Conservation (phyloP, 2,113 vertebrate species). For the Dromas ardeola region DNA sequence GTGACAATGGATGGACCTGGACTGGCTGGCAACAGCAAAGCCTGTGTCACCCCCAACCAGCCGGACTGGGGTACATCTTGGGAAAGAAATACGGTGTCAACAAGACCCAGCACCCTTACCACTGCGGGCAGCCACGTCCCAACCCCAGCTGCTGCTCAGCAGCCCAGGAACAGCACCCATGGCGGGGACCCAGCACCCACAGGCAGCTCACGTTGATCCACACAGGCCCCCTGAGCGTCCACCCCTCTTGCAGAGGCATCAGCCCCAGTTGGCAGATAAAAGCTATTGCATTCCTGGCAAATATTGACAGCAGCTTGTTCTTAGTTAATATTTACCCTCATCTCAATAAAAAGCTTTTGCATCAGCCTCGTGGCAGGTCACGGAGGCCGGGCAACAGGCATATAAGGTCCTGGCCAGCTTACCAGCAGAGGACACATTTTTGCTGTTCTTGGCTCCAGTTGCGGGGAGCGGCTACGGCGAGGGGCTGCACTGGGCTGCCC, state of each 20-base stretch:
- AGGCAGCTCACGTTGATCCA: neutral
- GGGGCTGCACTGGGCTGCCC: neutral
- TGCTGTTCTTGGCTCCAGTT: neutral
- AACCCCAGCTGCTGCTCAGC: neutral
- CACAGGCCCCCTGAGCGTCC: accelerated
- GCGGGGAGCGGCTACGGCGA: accelerated
- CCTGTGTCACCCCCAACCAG: accelerated
- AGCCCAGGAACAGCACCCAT: neutral
- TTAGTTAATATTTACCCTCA: neutral
- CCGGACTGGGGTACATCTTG: neutral
- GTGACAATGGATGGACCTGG: neutral
- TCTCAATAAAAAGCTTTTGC: neutral
- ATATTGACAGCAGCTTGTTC: neutral
- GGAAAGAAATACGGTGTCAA: accelerated
- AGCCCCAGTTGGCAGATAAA: neutral
- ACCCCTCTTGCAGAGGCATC: neutral
- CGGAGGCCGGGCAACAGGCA: accelerated
- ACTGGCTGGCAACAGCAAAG: neutral
- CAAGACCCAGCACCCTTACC: neutral
- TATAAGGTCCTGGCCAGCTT: neutral
- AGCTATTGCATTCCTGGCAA: neutral
- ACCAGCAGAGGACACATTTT: neutral
- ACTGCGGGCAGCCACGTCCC: neutral
- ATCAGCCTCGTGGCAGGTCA: neutral
- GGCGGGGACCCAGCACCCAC: neutral